Base-by-base conservation (phyloP, 2,888 invertebrate species). In the Norana najaformis region DNA sequence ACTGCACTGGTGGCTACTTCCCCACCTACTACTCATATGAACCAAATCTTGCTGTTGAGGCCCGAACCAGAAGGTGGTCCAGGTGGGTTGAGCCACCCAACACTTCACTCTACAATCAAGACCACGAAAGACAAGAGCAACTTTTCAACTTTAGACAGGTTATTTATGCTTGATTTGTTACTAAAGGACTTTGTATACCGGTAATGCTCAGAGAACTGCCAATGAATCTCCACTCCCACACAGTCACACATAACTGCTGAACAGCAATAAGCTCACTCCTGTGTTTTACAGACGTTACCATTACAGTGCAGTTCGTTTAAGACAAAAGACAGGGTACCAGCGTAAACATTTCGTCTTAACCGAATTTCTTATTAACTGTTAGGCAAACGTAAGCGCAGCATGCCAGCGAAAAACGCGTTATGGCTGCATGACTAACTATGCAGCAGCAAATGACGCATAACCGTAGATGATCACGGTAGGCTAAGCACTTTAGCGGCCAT, bases 21-120 rank as follows among this genome's bases (percentile, higher is more conserved):
- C 95, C 95, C 11, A 94, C 95, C 11, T 93, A 94, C 91, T 95
- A 95, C 91, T 93, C 94, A 30, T 94, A 95, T 91, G 93, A 94
- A 90, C 94, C 95, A 37, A 94, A 94, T 88, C 92, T 94, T n/a
- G 95, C 95, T 18, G 94, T 94, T 83, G 94, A 94, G 90, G 94
- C 94, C 89, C 92, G 95, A 88, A 93, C 93, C n/a, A 92, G 94
- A 88, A 93, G 93, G 1, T 92, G 94, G 89, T 95, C 95, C 91
- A 93, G 94, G 89, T 95, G 94, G 94, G 92, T 94, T 36, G 91
- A 92, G 34, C 92, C 93, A 38, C 94, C 95, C 41, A 93, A 93
- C 89, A 94, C 95, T 91, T 92, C 93, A 89, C 93, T 95, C 39
- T 92, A 93, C 88, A 94, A 94, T 91, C 90, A 94, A 35, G 94